Percentiles rank a stretch among this genome's conserved stretches.
Conservation (phyloP, 30 jellyfish, hydroid and myxozoan species). For the Sanderia malayensis region DNA sequence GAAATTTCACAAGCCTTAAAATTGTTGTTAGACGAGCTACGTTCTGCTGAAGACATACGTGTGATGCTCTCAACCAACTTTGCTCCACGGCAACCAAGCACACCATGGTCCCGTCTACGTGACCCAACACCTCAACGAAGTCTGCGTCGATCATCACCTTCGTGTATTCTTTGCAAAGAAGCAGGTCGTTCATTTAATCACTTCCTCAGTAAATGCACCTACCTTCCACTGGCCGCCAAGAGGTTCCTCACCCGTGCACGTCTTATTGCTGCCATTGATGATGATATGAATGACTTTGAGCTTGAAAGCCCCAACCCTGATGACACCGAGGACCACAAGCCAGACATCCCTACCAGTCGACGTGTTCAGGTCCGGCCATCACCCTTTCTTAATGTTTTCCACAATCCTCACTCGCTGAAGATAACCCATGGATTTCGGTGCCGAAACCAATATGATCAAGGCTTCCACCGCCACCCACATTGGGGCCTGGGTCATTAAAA, state of each 20-base stretch:
- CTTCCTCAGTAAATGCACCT: slow-evolving; percentile 20
- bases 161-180: neutral
- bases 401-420: neutral
- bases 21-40: slow-evolving; percentile 23
- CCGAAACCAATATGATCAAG: slow-evolving; percentile 9
- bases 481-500: slow-evolving; percentile 1
- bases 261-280: neutral
- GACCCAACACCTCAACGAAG: slow-evolving; percentile 6
- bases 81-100: slow-evolving; percentile 1
- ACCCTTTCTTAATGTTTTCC: slow-evolving; percentile 10
- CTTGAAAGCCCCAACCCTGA: neutral
- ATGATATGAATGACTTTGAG: neutral
- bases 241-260: slow-evolving; percentile 19
- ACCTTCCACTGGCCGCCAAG: slow-evolving; percentile 15
- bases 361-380: slow-evolving; percentile 18
- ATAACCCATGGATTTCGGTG: slow-evolving; percentile 10
- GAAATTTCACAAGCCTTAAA: slow-evolving; percentile 64
- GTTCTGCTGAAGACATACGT: slow-evolving; percentile 21
- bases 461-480: neutral
- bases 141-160: neutral
- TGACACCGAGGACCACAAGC: neutral
- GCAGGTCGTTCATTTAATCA: slow-evolving; percentile 26
- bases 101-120: neutral
- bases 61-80: slow-evolving; percentile 17
- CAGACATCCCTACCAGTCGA: neutral